These are phyloP conservation scores for Ranitomeya imitator DNA, from an alignment of 2,113 vertebrate genomes.

Conservation along the genomic window DNA sequence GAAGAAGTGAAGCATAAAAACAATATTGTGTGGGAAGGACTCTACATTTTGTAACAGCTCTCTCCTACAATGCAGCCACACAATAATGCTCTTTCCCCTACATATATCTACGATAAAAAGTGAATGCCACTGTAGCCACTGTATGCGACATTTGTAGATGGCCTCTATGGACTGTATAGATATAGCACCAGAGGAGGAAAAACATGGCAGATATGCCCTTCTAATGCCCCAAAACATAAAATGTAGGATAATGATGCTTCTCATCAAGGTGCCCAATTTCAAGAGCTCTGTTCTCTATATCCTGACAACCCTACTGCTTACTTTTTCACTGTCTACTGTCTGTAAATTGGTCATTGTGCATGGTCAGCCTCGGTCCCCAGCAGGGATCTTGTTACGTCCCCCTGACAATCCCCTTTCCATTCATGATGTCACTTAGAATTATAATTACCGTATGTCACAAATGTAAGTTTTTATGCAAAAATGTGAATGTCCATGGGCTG, in stretches of 20 bases:
- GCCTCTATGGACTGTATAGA: not conserved
- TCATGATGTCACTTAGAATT: no score
- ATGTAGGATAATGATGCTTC: not conserved
- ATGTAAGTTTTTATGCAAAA: no score
- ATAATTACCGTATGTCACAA: no score
- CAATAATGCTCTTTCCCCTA: not conserved
- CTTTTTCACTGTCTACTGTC: no score
- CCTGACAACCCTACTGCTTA: not conserved
- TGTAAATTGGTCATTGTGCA: not conserved
- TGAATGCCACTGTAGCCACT: no score
- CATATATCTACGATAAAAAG: not conserved
- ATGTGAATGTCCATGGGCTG: no score
- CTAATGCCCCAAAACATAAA: not conserved
- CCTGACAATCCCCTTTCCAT: no score
- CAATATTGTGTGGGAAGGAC: not conserved
- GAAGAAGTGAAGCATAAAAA: not conserved
- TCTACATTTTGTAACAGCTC: not conserved
- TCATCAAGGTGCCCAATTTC: not conserved
- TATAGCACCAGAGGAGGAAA: not conserved
- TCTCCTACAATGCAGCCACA: not conserved
- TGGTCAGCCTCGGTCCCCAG: not conserved
- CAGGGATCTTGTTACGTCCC: no score
- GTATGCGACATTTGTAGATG: no score
- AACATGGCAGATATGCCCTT: not conserved
- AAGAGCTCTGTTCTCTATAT: not conserved